Base-by-base conservation (phyloP, 2,113 vertebrate species). In the Zapus hudsonius region DNA sequence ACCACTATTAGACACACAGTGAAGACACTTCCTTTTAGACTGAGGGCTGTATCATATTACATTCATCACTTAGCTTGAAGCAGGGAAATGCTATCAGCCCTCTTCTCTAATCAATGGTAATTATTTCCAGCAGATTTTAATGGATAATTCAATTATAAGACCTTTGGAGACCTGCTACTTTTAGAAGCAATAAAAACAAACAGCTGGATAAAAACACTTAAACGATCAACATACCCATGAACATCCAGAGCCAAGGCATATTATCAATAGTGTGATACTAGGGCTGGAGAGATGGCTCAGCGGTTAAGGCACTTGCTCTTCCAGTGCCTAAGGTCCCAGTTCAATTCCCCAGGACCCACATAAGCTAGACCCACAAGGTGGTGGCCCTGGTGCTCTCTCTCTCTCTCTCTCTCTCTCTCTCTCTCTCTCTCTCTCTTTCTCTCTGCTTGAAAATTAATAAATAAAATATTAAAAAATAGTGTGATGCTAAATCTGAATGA, bases 81-180 rank as follows among this genome's bases (percentile, higher is more conserved):
- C n/a, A 91, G 73, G 87, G 84, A 93, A 91, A 91, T 5, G 2
- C 63, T 79, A 66, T 87, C 66, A 86, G 40, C 17, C 73, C 84
- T 84, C 57, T 91, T 86, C 55, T 20, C 31, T 89, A 94, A 87
- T 92, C 76, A 94, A 44, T 92, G n/a, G 2, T 75, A 94, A 94
- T 92, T 86, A 90, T 94, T 90, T 95, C 19, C 75, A 94, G 27
- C 17, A 84, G 12, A 89, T 72, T 92, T 95, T 78, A 96, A 93
- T 66, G 59, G 59, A 81, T 82, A 89, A 95, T 84, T 87, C 25
- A 87, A 75, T 92, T 87, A 82, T 61, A 88, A 84, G 44, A 90
- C 2, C 40, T 91, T 70, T 19, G 81, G 57, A 94, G 47, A 90
- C 4, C 12, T 67, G 31, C 5, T 6, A 89, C 23, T 38, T 87